These are phyloP conservation scores for Macrosiphum euphorbiae DNA, from an alignment of 2,888 invertebrate species.

Conservation along the genomic window DNA sequence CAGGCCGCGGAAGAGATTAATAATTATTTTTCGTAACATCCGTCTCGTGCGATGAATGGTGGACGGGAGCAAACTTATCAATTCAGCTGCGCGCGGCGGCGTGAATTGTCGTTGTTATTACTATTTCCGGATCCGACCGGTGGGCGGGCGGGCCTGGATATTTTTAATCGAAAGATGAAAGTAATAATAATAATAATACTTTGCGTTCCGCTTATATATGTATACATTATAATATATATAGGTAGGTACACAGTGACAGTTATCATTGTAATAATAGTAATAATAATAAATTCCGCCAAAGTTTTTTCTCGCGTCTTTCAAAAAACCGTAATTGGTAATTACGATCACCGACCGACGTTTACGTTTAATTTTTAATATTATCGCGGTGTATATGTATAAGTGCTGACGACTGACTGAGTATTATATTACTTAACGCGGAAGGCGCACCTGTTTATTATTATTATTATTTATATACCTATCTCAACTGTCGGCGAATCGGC, in stretches of 20 bases:
- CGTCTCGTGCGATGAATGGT: neutral
- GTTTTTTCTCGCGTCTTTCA: neutral
- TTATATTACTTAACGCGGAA: neutral
- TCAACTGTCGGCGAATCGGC: neutral
- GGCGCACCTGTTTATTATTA: neutral
- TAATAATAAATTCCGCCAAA: neutral
- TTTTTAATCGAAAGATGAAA: constrained; percentile 33
- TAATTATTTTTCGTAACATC: constrained; percentile 43
- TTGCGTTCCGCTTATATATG: neutral
- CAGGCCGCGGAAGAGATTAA: constrained; percentile 4
- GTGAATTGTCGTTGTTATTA: constrained; percentile 31
- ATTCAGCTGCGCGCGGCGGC: neutral
- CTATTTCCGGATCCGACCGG: neutral
- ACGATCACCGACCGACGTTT: neutral
- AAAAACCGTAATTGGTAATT: neutral
- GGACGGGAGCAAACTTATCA: constrained; percentile 23
- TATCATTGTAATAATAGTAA: neutral
- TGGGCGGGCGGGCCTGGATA: neutral
- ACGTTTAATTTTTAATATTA: neutral
- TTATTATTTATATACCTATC: neutral
- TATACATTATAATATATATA: neutral
- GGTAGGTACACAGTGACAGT: neutral
- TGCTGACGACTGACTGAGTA: neutral
- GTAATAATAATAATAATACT: neutral
- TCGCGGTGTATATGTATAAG: neutral